Evolutionary conservation across 37 sponge, comb jelly and placozoan species (phyloP), one percentile per base, ranked within the genome.

Genomic region (Oscarella lobularis): DNA sequence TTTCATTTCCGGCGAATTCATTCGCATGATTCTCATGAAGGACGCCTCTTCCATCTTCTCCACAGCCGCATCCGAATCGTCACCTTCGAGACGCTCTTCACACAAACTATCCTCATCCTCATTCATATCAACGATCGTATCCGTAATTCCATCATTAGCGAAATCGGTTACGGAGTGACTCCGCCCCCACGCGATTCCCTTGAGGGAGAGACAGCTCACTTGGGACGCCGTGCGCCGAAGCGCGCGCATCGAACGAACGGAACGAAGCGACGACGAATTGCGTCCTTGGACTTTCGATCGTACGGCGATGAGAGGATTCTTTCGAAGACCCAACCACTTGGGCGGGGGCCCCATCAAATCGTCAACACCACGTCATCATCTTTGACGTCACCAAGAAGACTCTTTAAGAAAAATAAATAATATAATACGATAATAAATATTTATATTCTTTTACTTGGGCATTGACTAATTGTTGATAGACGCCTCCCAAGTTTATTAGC

Each of bases 401-500:
- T 27, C 27, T 39, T n/a, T n/a, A n/a, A n/a, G n/a, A n/a, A n/a
- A n/a, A n/a, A n/a, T n/a, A n/a, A n/a, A n/a, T n/a, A n/a, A n/a
- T n/a, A n/a, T n/a, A n/a, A n/a, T n/a, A n/a, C n/a, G n/a, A n/a
- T n/a, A n/a, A n/a, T n/a, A n/a, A n/a, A n/a, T n/a, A n/a, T n/a
- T n/a, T n/a, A n/a, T 48, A 20, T 48, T 27, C 9, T 48, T 20
- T 20, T 20, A 48, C 60, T 20, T 48, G 60, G 9, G 60, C 60
- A 48, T 48, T 9, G 9, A 48, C 60, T 14, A 68, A 35, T 4
- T 4, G 29, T 4, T 68, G 31, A 35, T 68, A 68, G 4, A 68
- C 5, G 27, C 95, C 95, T 27, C 86, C 54, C 36, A 39, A 66
- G 35, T 39, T 69, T 82, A 94, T 89, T 31, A 94, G 89, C 37